phyloP scores from a whole-genome alignment of 2,113 vertebrate species.

The Mesocricetus auratus region DNA sequence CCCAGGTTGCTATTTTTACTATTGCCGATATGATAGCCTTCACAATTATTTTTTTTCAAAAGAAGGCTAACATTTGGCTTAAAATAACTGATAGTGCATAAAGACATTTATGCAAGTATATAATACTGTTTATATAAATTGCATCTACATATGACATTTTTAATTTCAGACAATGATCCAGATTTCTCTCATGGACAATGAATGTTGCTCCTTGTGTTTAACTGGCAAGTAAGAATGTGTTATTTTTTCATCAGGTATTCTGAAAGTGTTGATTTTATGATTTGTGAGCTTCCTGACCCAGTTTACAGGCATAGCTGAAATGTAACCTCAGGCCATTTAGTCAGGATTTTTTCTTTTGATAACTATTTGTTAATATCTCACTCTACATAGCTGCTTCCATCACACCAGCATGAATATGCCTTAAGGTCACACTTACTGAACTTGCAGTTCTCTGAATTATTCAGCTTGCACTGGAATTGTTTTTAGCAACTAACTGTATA shows the following conservation, averaged over 20 bases:
- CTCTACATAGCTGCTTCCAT: background rate
- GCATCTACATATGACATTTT: too few species aligned
- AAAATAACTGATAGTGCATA: background rate
- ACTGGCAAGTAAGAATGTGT: conserved; percentile 40
- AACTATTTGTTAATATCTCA: conserved; percentile 65
- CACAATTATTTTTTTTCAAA: background rate
- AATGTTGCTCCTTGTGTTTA: conserved; percentile 51
- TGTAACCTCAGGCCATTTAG: conserved; percentile 47
- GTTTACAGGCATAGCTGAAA: conserved; percentile 65
- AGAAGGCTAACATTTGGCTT: background rate
- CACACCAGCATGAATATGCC: background rate
- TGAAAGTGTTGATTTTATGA: conserved; percentile 73
- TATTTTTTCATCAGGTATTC: conserved; percentile 51
- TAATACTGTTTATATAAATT: background rate
- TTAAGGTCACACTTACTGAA: background rate
- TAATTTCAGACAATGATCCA: conserved; percentile 4
- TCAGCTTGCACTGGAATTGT: background rate
- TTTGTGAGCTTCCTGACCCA: conserved; percentile 71
- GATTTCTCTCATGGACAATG: background rate
- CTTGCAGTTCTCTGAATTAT: background rate
- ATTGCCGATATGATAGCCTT: background rate
- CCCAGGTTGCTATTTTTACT: background rate
- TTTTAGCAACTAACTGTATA: conserved; percentile 27
- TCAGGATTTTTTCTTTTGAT: conserved; percentile 59
- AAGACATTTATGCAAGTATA: background rate